Evolutionary conservation across 2,113 vertebrate genomes (phyloP), one percentile per base, ranked within the genome.

Genomic region (Cyanoliseus patagonus): DNA sequence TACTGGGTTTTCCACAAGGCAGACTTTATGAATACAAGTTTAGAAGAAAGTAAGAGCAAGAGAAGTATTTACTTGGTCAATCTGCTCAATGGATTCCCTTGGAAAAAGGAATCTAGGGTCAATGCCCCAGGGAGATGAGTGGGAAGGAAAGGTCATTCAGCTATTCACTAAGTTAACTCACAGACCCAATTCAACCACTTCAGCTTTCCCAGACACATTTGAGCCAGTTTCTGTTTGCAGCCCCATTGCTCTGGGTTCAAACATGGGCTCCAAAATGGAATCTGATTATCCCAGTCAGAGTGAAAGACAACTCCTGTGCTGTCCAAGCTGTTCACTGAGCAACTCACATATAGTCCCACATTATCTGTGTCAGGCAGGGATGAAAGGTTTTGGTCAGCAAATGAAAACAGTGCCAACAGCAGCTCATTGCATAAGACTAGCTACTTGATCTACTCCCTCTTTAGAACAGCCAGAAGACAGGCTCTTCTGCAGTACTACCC

Each of bases 341-440:
- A 92, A 80, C 77, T 88, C 73, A 84, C 72, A 28, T 14, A 51
- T 0, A 69, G 69, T 70, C 86, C 62, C 73, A 74, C 33, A 18
- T 84, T 41, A n/a, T n/a, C n/a, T 57, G 63, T 79, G 83, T 80
- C 81, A 89, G 94, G 89, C 9, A 2, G 7, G 33, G 72, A 49
- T 46, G 67, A 94, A 97, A 92, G 62, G 42, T 90, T 95, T 96
- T 35, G 86, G 79, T 94, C 59, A 95, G 80, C 52, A 84, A 78
- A 83, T 15, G 33, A 88, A 70, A 86, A 94, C 46, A 59, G 67
- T 78, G 87, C 61, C 23, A 81, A 75, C 14, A 89, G 83, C 55
- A 92, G 72, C 47, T 68, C 53, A 39, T 22, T 41, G 63, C 75
- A 63, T 0, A 0, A 59, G 74, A 81, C 10, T 10, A 94, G 41